Base-by-base conservation (phyloP, 2,113 vertebrate species). In the Orcinus orca region DNA sequence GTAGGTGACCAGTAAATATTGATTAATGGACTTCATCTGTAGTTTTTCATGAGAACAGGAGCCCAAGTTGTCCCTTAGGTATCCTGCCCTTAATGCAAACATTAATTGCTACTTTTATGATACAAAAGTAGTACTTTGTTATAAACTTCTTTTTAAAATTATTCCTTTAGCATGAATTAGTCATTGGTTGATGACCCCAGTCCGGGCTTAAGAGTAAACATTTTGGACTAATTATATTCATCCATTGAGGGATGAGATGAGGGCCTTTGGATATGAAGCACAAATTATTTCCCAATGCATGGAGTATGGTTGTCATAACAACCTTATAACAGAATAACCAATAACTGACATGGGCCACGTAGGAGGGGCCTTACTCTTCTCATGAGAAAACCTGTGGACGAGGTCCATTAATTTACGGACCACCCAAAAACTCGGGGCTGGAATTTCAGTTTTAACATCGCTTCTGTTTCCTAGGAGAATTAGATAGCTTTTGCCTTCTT, bases 91-190 rank as follows among this genome's bases (percentile, higher is more conserved):
- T 58, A 77, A 79, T 91, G 29, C 62, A 96, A 85, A 68, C 76
- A 93, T 88, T 79, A 92, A 80, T 80, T 86, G 50, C 83, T 47
- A 55, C 65, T 90, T 96, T 88, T 53, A 53, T 18, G 53, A 53
- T 53, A 53, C 53, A 17, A 18, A 53, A 53, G 53, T 53, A 53
- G 53, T 53, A 53, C 44, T 95, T 44, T 31, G 20, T 53, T 76
- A 80, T 73, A 86, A 73, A 91, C 12, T 47, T 33, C 65, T 86
- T 81, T 79, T 29, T 58, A 38, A 81, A 62, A 38, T 58, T 25
- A 68, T 10, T 89, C 70, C 11, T 53, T 88, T 63, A 94, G 91
- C 23, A 70, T 31, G 23, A 77, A 74, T 31, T n/a, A 55, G 20
- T 73, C 12, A 4, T 85, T 63, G 65, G 71, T 65, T 81, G 31